phyloP scores from a whole-genome alignment of 2,797 vertebrate genomes.

The Sebastes variabilis region DNA sequence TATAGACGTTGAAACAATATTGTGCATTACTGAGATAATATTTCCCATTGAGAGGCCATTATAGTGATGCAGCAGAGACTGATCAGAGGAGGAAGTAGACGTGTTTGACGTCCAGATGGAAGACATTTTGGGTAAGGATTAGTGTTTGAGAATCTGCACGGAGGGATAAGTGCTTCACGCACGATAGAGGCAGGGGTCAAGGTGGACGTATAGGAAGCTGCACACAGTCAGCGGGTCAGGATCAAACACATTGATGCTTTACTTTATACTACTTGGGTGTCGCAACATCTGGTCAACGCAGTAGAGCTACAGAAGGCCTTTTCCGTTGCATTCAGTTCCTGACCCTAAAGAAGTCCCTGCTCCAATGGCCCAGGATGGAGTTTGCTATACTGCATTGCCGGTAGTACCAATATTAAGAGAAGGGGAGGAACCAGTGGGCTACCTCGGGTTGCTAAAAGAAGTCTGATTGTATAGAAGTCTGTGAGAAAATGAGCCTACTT shows the following conservation, averaged over 20 bases:
- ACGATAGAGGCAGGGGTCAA: neutral
- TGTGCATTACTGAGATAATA: slow-evolving; percentile 23
- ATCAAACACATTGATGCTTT: slow-evolving; percentile 4
- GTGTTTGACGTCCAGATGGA: neutral
- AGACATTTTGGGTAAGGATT: neutral
- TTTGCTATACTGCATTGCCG: neutral
- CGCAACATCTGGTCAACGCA: neutral
- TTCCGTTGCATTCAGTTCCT: neutral
- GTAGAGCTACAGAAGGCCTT: neutral
- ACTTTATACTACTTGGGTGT: neutral
- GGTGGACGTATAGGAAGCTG: neutral
- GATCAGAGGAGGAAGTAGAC: neutral
- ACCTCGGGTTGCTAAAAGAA: too few relatives aligned
- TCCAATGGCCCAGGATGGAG: neutral
- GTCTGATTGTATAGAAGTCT: too few relatives aligned
- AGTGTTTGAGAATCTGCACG: neutral
- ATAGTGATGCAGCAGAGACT: neutral
- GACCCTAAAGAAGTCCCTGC: neutral
- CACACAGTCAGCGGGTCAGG: neutral
- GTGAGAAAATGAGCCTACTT: too few relatives aligned
- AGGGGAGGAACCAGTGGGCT: too few relatives aligned
- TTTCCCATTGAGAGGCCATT: slow-evolving; percentile 6
- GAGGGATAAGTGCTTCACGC: slow-evolving; percentile 24
- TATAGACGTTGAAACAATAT: slow-evolving; percentile 16
- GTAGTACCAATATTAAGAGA: too few relatives aligned